Base-by-base conservation (phyloP, 2,113 vertebrate genomes). In the Hyperopisus bebe region DNA sequence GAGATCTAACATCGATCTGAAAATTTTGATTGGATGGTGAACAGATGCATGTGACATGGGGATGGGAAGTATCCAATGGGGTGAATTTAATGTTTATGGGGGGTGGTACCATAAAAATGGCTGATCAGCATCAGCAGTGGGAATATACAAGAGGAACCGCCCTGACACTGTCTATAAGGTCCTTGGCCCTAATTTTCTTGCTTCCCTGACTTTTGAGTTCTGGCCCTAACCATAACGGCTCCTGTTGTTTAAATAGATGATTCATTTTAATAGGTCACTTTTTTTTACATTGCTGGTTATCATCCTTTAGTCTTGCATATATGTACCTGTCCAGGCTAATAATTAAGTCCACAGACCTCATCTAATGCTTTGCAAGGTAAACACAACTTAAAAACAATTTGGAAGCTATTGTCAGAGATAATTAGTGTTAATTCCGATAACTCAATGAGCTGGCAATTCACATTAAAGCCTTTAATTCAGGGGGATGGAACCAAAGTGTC, bases 381-480 rank as follows among this genome's bases (percentile, higher is more conserved):
- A 90, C 27, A 31, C 48, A 90, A 82, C 42, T 83, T 88, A 88
- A 88, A 83, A 66, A 90, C 53, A 88, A 84, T 77, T 58, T 86
- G 77, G 80, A 86, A 87, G 35, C 89, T 42, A 80, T 87, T 87
- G 89, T 82, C 44, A 44, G 27, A 62, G 89, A 17, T 90, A 90
- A 91, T 87, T 90, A 87, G 70, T 83, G 91, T 89, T 89, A 70
- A 91, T 86, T 90, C 47, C 85, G 42, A 89, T 84, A 87, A 91
- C 70, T 89, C 89, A 90, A 89, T 91, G 89, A 89, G 83, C 84
- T 90, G 82, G 87, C 58, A 90, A 80, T 91, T 91, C 62, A 74
- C 51, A 87, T 90, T 90, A 90, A 90, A 87, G 77, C 83, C 31
- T 88, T 90, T 91, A 74, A 91, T 87, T 89, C 66, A 62, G 46